Evolutionary conservation across 2,113 vertebrate species (phyloP), one percentile per base, ranked within the genome.

Genomic region (Hippolais icterina): DNA sequence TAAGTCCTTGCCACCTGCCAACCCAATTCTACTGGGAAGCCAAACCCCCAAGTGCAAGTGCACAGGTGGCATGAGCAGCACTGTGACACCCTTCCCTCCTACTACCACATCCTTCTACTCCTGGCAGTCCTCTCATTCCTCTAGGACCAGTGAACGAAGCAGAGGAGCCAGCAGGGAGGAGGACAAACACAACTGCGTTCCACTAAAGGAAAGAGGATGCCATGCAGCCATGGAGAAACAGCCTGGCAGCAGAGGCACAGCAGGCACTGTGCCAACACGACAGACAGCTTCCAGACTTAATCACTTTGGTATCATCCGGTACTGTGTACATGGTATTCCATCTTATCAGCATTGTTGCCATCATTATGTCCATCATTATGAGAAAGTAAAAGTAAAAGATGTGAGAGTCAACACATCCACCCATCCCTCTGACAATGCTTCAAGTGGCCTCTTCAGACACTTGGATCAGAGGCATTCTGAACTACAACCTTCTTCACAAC

Each of bases 1-100:
- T 92, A 96, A 96, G 84, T 52, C 52, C 64, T 47, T 63, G n/a
- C 83, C 83, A 96, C 52, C 93, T 93, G 94, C 54, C 80, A 93
- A 39, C 47, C 21, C 68, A 63, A 3, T 33, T 74, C 60, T 83
- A 47, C 90, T 41, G 71, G 21, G 42, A 35, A 88, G 42, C 64
- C 13, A 42, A 60, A 77, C 16, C 66, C 31, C 15, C 2, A 11
- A 47, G 18, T 4, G 35, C 60, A 46, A 61, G 33, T 3, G 31
- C 27, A 37, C 37, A 21, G 50, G 46, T 11, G 50, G 61, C 70
- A 83, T 9, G 25, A 35, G 66, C n/a, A 94, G 46, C 63, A 65
- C 65, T 11, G 18, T 15, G 35, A 41, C 60, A 79, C 11, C 35
- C 29, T 66, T n/a, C 24, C 22, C 18, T 54, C 54, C 57, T 59